Base-by-base conservation (phyloP, 2,113 vertebrate genomes). In the Mugil cephalus region DNA sequence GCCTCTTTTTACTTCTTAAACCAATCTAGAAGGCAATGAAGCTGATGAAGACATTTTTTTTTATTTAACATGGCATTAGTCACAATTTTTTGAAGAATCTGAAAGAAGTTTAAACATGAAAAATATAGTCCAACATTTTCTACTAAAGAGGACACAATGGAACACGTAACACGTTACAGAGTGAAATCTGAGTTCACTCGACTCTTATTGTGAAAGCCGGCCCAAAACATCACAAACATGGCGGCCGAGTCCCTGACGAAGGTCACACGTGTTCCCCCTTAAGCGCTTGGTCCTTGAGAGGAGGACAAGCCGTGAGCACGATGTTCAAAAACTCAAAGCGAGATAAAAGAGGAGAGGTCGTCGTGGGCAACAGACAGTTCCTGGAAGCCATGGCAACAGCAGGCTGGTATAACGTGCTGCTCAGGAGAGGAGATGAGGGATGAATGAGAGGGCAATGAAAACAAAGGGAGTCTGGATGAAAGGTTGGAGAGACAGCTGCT, bases 301-400 rank as follows among this genome's bases (percentile, higher is more conserved):
- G 39, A 70, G 48, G n/a, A n/a, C 67, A n/a, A 66, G 74, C 79
- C 40, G 70, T 15, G 58, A 78, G 50, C 70, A 35, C 5, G 50
- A 48, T 61, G 59, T 58, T 56, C 1, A 18, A 48, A 69, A 80
- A 52, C 71, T 74, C 65, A 14, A 35, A 75, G 47, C 18, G n/a
- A 52, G 54, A 84, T 74, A 54, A 72, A 82, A 66, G 54, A 80
- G 58, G 61, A 54, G 75, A 85, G 74, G 89, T 87, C 76, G 73
- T 53, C 6, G 24, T 79, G 70, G 74, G 59, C 61, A 78, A 82
- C 76, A 65, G 66, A 76, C 70, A 21, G 83, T 40, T 83, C 79
- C 76, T 10, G 52, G 80, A 56, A 56, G 76, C 88, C 92, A 93
- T 93, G 89, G 93, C 90, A 93, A 94, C 93, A 67, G 84, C 71